Percentiles rank a stretch among this genome's conserved stretches.
Conservation (phyloP, 2,888 invertebrate species). For the Portevinia maculata region DNA sequence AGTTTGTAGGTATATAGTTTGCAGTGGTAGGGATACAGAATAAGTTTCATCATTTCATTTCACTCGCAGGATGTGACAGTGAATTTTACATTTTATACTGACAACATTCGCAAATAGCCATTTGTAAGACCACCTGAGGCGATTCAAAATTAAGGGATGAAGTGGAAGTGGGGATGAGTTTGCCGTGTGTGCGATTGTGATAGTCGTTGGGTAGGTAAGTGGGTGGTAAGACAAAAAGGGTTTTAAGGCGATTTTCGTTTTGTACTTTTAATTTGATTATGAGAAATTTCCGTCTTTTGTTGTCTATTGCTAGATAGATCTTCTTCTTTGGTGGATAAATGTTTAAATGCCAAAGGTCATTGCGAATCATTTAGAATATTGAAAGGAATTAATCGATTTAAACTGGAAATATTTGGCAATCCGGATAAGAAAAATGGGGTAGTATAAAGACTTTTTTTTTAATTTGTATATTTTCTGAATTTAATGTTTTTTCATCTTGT, state of each 20-base stretch:
- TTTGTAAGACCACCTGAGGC: constrained; percentile 67
- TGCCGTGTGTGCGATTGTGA: neutral
- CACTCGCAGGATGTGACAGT: constrained; percentile 64
- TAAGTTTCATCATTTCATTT: constrained; percentile 52
- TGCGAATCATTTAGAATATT: neutral
- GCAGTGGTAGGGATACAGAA: constrained; percentile 21
- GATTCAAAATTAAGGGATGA: constrained; percentile 56
- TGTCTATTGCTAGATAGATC: constrained; percentile 15
- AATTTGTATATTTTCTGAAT: no score
- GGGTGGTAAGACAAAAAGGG: constrained; percentile 52
- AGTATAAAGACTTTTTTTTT: no score
- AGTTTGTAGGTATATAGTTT: constrained; percentile 34
- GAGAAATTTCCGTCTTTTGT: constrained; percentile 47
- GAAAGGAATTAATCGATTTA: constrained; percentile 53
- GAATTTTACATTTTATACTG: constrained; percentile 61
- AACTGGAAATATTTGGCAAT: no score
- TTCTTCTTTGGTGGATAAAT: constrained; percentile 21
- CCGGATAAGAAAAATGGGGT: no score
- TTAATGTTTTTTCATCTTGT: no score
- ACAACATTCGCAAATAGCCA: constrained; percentile 56
- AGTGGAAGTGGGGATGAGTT: constrained; percentile 9
- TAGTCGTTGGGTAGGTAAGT: neutral
- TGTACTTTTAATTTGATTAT: constrained; percentile 64
- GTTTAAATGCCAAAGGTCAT: constrained; percentile 3
- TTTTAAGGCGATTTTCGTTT: constrained; percentile 42